Evolutionary conservation across 2,888 invertebrate species (phyloP).

Genomic region (Orthosia gracilis): DNA sequence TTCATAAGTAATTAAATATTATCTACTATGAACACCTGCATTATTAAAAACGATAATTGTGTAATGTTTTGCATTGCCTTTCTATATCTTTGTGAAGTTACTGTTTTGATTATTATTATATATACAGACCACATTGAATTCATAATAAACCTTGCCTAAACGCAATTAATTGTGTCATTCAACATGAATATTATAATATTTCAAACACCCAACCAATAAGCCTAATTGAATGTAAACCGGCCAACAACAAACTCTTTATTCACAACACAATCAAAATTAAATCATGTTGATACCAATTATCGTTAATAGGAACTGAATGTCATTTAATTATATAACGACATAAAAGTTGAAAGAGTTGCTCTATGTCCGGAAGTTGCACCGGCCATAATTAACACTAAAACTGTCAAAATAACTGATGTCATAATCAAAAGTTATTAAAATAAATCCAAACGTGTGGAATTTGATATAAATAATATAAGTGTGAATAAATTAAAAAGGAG

Average conservation of each 20-base stretch:
- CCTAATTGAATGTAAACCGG: conserved; percentile 17
- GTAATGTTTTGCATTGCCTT: not conserved
- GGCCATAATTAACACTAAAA: conserved; percentile 65
- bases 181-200: conserved; percentile 24
- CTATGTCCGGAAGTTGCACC: conserved; percentile 57
- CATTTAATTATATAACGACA: conserved; percentile 57
- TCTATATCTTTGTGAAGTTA: not conserved
- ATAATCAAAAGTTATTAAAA: conserved; percentile 61
- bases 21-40: not conserved
- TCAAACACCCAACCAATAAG: conserved; percentile 8
- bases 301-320: conserved; percentile 56
- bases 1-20: not conserved
- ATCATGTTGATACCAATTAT: conserved; percentile 61
- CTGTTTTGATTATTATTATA: conserved; percentile 5
- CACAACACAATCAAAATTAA: conserved; percentile 49
- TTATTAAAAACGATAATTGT: not conserved
- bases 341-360: conserved; percentile 60
- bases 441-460: conserved; percentile 52
- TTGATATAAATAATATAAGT: conserved; percentile 46
- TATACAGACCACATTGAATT: conserved; percentile 1
- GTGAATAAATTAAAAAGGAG: conserved; percentile 55
- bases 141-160: not conserved
- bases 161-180: conserved; percentile 13
- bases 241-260: conserved; percentile 33
- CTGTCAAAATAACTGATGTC: conserved; percentile 66